Conservation (phyloP, 2,113 vertebrate species). For the Sphyrna mokarran region DNA sequence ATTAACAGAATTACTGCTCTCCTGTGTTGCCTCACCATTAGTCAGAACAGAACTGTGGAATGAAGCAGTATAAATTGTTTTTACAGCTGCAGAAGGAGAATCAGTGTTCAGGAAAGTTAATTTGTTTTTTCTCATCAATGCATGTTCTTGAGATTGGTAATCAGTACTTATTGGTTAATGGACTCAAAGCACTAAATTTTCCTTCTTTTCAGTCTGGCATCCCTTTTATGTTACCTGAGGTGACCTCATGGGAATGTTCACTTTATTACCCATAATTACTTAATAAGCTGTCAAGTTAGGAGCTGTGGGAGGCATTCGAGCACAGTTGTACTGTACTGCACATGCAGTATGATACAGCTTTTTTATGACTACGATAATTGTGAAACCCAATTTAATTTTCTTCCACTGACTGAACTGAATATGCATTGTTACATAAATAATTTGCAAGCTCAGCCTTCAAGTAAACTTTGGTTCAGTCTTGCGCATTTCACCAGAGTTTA, state of each 20-base stretch:
- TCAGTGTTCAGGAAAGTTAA: neutral
- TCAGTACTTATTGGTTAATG: neutral
- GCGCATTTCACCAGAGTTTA: neutral
- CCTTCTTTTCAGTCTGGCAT: neutral
- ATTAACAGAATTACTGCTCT: neutral
- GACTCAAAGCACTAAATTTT: neutral
- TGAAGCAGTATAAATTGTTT: neutral
- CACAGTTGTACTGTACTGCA: neutral
- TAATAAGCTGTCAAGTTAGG: neutral
- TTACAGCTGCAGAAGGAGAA: neutral
- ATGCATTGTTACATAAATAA: neutral
- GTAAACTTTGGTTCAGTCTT: neutral
- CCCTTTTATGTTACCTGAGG: neutral
- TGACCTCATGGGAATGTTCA: neutral
- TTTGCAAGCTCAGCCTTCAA: neutral
- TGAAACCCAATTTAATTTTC: neutral
- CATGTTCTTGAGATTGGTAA: neutral
- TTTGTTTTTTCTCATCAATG: neutral
- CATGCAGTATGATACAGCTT: neutral
- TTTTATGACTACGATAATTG: neutral
- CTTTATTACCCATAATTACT: conserved; percentile 15
- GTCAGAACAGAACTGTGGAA: neutral
- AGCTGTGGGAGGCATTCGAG: neutral
- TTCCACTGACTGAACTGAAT: neutral
- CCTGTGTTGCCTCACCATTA: neutral